Evolutionary conservation across 1,140 invertebrate species (phyloP).

Genomic region (Neodiprion fabricii): DNA sequence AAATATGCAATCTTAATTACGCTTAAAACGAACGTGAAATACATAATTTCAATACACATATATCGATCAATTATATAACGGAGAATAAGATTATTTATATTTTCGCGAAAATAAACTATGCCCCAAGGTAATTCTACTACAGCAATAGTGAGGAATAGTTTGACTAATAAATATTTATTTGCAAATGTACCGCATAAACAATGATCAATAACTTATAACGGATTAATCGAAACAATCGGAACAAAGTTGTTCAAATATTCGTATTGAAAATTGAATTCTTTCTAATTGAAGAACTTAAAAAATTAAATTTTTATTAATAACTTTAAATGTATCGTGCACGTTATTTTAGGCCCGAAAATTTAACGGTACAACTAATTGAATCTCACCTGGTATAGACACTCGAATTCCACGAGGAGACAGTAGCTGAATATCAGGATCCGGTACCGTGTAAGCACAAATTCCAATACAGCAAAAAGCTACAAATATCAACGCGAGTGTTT

Average conservation of each 20-base stretch:
- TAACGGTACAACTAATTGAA: slow-evolving; percentile 2
- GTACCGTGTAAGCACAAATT: slow-evolving; percentile 37
- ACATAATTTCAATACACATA: too few relatives aligned
- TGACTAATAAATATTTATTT: slow-evolving; percentile 9
- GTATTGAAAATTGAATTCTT: slow-evolving; percentile 22
- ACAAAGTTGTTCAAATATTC: slow-evolving; percentile 34
- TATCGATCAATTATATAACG: too few relatives aligned
- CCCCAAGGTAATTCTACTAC: too few relatives aligned
- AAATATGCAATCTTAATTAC: too few relatives aligned
- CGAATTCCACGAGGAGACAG: slow-evolving; percentile 38
- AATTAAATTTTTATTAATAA: slow-evolving; percentile 7
- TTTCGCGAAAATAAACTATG: too few relatives aligned
- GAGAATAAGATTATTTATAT: too few relatives aligned
- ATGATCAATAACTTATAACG: not conserved
- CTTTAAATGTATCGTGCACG: not conserved
- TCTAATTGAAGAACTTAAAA: not conserved
- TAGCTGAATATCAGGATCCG: slow-evolving; percentile 36
- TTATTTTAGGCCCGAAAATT: not conserved
- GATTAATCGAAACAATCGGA: slow-evolving; percentile 24
- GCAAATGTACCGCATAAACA: not conserved
- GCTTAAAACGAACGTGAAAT: too few relatives aligned
- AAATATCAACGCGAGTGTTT: not conserved
- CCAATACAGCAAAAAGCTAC: not conserved
- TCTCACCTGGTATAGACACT: slow-evolving; percentile 40
- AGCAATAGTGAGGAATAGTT: too few relatives aligned